Evolutionary conservation across 2,797 vertebrate species (phyloP).

Genomic region (Petrocephalus schoutedeni): DNA sequence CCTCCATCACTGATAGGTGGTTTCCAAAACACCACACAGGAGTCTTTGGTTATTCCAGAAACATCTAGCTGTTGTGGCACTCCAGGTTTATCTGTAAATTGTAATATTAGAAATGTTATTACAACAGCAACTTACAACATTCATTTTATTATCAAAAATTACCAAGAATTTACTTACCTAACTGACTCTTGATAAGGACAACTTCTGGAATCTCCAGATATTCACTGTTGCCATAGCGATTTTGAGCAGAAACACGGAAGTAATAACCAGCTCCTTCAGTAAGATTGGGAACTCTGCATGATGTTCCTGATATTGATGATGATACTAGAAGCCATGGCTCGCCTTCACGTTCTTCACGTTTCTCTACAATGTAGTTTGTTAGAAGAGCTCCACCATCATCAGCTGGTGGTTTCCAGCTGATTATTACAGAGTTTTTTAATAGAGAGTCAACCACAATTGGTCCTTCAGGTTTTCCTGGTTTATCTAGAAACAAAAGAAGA

Average conservation of each 20-base stretch:
- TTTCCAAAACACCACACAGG: slow-evolving; percentile 93
- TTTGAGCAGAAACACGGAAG: slow-evolving; percentile 97
- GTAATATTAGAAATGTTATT: neutral
- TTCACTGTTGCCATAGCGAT: slow-evolving; percentile 88
- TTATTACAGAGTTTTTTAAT: slow-evolving; percentile 93
- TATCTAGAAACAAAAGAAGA: slow-evolving; percentile 67
- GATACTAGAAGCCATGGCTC: slow-evolving; percentile 91
- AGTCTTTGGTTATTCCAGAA: slow-evolving; percentile 86
- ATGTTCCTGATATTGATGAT: slow-evolving; percentile 86
- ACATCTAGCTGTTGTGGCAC: slow-evolving; percentile 74
- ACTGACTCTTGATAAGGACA: slow-evolving; percentile 90
- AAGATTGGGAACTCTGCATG: slow-evolving; percentile 87
- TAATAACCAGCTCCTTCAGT: slow-evolving; percentile 90
- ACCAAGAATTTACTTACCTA: slow-evolving; percentile 68
- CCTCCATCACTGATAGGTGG: slow-evolving; percentile 91
- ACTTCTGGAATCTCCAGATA: slow-evolving; percentile 77
- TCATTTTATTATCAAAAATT: neutral
- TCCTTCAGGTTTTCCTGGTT: slow-evolving; percentile 83
- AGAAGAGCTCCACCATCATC: slow-evolving; percentile 93
- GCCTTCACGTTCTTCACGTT: slow-evolving; percentile 86
- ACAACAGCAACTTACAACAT: neutral
- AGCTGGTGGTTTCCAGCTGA: slow-evolving; percentile 88
- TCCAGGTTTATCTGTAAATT: slow-evolving; percentile 80
- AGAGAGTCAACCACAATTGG: slow-evolving; percentile 89
- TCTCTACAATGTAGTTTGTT: slow-evolving; percentile 95